Percentiles rank a stretch among this genome's conserved stretches.
These are phyloP conservation scores for Desmodus rotundus DNA, from an alignment of 2,113 vertebrate species.

Conservation along the genomic window DNA sequence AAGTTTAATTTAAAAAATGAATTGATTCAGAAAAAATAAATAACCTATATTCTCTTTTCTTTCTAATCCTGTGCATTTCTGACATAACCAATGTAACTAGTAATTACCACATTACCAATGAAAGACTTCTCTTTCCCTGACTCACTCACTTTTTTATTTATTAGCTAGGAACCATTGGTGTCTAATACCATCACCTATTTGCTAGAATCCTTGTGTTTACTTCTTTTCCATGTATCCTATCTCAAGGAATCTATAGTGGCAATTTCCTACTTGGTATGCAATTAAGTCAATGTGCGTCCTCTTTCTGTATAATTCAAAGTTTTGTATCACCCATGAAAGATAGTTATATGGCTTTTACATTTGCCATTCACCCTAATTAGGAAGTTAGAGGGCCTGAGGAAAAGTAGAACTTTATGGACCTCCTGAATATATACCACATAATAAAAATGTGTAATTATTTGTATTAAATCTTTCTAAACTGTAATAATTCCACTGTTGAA, in stretches of 20 bases:
- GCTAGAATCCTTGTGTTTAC: neutral
- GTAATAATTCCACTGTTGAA: neutral
- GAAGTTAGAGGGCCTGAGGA: neutral
- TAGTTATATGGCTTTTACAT: neutral
- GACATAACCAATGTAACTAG: neutral
- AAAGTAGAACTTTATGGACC: neutral
- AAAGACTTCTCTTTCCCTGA: neutral
- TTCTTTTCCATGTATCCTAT: neutral
- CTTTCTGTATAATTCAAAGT: neutral
- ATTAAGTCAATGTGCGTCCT: neutral
- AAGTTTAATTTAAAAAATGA: neutral
- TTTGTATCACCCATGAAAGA: neutral
- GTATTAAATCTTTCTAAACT: neutral
- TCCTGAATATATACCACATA: neutral
- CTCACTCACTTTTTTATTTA: neutral
- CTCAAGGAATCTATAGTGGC: neutral
- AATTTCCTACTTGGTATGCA: neutral
- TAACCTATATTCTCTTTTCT: neutral
- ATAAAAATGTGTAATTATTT: neutral
- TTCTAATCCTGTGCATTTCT: neutral
- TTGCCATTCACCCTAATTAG: neutral
- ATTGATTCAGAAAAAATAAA: neutral
- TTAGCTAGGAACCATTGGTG: neutral
- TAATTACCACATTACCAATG: neutral
- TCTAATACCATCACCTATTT: fast-evolving